Evolutionary conservation across 30 jellyfish, hydroid and myxozoan genomes (phyloP).

Genomic region (Catostylus mosaicus): DNA sequence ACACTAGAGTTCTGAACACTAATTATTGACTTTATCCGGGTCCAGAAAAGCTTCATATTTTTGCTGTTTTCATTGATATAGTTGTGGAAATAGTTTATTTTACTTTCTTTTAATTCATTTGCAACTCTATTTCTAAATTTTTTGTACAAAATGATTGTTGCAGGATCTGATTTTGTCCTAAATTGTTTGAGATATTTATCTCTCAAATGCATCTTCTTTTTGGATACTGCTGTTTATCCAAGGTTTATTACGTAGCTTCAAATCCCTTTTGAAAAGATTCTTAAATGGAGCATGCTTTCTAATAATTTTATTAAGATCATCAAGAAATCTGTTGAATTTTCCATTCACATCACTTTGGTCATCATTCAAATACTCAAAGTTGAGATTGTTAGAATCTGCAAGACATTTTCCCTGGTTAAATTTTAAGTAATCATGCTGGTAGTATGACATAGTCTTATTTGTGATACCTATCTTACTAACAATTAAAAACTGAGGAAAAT

Average conservation of each 20-base stretch:
- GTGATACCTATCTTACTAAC: slow-evolving; percentile 9
- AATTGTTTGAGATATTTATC: slow-evolving; percentile 23
- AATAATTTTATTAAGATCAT: slow-evolving; percentile 14
- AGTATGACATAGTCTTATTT: slow-evolving; percentile 6
- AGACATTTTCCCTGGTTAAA: slow-evolving; percentile 1
- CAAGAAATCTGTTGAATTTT: too few relatives aligned
- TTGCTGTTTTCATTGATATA: slow-evolving; percentile 39
- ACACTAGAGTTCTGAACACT: slow-evolving; percentile 26
- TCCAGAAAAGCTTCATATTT: slow-evolving; percentile 32
- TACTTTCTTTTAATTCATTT: slow-evolving; percentile 34
- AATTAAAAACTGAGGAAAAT: slow-evolving; percentile 30
- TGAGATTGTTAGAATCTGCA: slow-evolving; percentile 23
- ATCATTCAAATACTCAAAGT: slow-evolving; percentile 18
- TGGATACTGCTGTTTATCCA: slow-evolving; percentile 39
- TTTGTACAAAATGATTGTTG: slow-evolving; percentile 9
- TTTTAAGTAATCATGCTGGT: slow-evolving; percentile 22
- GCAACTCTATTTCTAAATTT: slow-evolving; percentile 50
- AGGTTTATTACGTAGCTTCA: slow-evolving; percentile 34
- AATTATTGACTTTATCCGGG: slow-evolving; percentile 50
- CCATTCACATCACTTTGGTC: background rate
- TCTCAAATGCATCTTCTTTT: slow-evolving; percentile 42
- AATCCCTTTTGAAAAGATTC: slow-evolving; percentile 14
- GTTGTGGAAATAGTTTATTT: slow-evolving; percentile 31
- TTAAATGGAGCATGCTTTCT: slow-evolving; percentile 43
- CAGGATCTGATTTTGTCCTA: slow-evolving; percentile 38